A percentile compares a stretch with the other conserved stretches of the same genome.
Conservation (phyloP, 1,140 invertebrate species). For the Drosophila bocki region DNA sequence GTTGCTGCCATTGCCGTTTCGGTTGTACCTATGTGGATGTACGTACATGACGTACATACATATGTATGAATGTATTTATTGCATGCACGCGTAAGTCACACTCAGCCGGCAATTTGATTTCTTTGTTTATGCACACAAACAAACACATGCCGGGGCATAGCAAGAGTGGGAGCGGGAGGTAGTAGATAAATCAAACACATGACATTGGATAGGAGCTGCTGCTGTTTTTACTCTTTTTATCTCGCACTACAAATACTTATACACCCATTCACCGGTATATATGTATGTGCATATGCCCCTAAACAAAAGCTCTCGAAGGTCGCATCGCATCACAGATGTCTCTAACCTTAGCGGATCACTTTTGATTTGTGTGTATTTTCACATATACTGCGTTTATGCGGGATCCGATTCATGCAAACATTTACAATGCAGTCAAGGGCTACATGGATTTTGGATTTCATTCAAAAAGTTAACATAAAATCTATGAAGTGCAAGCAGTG, state of each 20-base stretch:
- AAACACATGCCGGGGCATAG: constrained; percentile 6
- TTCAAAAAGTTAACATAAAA: not conserved
- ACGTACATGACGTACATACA: constrained; percentile 16
- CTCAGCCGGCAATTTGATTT: constrained; percentile 56
- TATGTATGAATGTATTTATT: constrained; percentile 46
- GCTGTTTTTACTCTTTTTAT: constrained; percentile 45
- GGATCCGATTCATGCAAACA: not conserved
- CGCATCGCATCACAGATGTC: constrained; percentile 39
- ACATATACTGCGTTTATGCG: constrained; percentile 12
- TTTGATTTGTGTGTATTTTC: constrained; percentile 43
- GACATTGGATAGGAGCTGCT: constrained; percentile 41
- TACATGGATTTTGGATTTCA: not conserved
- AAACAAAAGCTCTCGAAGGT: constrained; percentile 62
- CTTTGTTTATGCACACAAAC: constrained; percentile 52
- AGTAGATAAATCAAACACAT: constrained; percentile 17
- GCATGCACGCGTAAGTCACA: constrained; percentile 63
- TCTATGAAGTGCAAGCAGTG: not conserved
- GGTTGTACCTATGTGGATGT: constrained; percentile 42
- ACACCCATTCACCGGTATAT: constrained; percentile 9
- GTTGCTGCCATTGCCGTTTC: constrained; percentile 12
- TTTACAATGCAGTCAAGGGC: not conserved
- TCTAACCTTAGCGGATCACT: constrained; percentile 48
- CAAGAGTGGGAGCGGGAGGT: not conserved
- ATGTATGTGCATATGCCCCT: constrained; percentile 5
- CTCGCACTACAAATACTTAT: constrained; percentile 31